These are phyloP conservation scores for Zele albiditarsus DNA, from an alignment of 2,888 invertebrate genomes.

Conservation along the genomic window DNA sequence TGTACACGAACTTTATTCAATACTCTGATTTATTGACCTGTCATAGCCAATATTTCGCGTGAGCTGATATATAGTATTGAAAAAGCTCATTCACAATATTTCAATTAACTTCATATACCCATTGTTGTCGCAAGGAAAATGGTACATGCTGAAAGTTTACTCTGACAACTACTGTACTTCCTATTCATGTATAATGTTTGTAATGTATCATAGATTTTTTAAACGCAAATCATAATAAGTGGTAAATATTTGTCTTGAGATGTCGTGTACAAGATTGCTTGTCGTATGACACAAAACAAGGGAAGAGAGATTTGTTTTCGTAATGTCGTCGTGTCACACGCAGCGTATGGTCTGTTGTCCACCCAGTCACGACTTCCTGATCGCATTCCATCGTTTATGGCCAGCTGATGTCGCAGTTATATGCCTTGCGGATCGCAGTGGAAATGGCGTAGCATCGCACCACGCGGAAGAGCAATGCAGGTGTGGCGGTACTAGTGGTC, in stretches of 20 bases:
- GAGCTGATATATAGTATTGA: no score
- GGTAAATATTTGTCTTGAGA: neutral
- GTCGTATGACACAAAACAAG: neutral
- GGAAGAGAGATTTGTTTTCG: slow-evolving; percentile 20
- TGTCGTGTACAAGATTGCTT: neutral
- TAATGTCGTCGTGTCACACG: slow-evolving; percentile 25
- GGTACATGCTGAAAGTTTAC: no score
- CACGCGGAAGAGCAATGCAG: slow-evolving; percentile 52
- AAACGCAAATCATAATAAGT: no score
- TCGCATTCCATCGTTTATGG: slow-evolving; percentile 59
- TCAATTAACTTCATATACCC: no score
- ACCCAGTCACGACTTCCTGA: slow-evolving; percentile 56
- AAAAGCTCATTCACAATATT: no score
- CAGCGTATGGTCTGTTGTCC: slow-evolving; percentile 39
- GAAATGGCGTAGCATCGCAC: slow-evolving; percentile 25
- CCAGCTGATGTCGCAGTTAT: slow-evolving; percentile 46
- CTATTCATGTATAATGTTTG: no score
- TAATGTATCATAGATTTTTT: no score
- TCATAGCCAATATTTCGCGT: no score
- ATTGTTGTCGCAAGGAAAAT: no score
- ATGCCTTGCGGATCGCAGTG: slow-evolving; percentile 23
- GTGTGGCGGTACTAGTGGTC: slow-evolving; percentile 59
- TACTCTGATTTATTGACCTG: no score
- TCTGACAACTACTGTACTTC: no score
- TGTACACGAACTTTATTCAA: no score